Evolutionary conservation across 2,113 vertebrate species (phyloP), one percentile per base, ranked within the genome.

Genomic region (Trematomus loennbergii): DNA sequence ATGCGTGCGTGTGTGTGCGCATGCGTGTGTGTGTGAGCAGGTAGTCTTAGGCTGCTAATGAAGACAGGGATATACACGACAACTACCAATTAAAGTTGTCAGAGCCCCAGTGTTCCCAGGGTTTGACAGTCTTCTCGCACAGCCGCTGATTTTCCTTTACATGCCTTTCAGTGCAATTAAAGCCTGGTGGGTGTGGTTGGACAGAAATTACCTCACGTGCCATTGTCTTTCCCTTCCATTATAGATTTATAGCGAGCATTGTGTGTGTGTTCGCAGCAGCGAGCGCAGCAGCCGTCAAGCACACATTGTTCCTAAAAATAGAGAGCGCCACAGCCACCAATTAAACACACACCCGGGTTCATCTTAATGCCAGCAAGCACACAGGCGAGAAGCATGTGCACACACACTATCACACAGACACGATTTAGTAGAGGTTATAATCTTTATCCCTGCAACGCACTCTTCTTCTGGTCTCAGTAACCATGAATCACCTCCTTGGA

Each of bases 31-130:
- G 87, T 78, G 86, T 76, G 87, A 71, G 86, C 87, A 90, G 87
- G 88, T 88, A 88, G 83, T 88, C 72, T 82, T 12, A 40, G 77
- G 82, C 75, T 87, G 85, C 82, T 93, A 93, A 95, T 94, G 86
- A 94, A 94, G 91, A 94, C 88, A 83, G 87, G 82, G 83, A 88
- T 84, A 87, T 89, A 91, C 73, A 85, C 87, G 92, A 91, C 91
- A 93, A 92, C 90, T 83, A 91, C 91, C 93, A 93, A 94, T 94
- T 93, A 93, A 93, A 90, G 87, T 80, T 87, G 91, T 92, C 86
- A 90, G 87, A 83, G 85, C 72, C 62, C 12, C 78, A 79, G 86
- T 74, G 84, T 78, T 85, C 81, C 81, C 20, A 0, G 68, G 76
- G 55, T 88, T 68, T 91, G 91, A 88, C 88, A 85, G 86, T 80